Percentiles rank a stretch among this genome's conserved stretches.
Evolutionary conservation across 2,113 vertebrate genomes (phyloP).

Genomic region (Ibidorhyncha struthersii): DNA sequence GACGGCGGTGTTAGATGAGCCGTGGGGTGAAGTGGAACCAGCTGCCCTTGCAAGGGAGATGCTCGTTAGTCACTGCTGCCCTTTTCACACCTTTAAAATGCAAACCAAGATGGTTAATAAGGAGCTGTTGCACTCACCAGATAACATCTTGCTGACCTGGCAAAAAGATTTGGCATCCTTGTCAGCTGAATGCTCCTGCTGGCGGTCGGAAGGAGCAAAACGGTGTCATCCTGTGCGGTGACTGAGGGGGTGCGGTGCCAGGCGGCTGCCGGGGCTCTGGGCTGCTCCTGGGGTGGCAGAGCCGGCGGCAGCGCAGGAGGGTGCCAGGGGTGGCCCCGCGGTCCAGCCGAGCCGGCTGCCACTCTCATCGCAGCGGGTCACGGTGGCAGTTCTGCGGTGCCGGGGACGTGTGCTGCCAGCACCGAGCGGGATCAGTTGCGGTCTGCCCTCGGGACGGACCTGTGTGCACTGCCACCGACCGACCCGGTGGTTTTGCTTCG

Average conservation of each 20-base stretch:
- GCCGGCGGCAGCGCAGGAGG: neutral
- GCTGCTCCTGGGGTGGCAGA: neutral
- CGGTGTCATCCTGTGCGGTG: accelerated
- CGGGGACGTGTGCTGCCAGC: neutral
- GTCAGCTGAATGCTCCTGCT: neutral
- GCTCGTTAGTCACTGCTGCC: neutral
- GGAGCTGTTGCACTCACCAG: neutral
- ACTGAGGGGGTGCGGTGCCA: neutral
- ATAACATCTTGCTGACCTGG: neutral
- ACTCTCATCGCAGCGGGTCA: neutral
- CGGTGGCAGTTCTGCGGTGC: accelerated
- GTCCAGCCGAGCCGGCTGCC: neutral
- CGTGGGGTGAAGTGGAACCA: neutral
- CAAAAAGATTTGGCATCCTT: neutral
- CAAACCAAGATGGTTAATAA: neutral
- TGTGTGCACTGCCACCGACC: neutral
- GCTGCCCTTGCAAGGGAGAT: neutral
- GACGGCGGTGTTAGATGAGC: neutral
- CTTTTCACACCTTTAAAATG: neutral
- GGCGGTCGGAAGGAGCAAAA: neutral
- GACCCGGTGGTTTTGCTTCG: accelerated
- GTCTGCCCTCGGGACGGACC: neutral
- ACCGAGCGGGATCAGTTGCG: neutral
- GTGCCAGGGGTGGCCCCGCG: neutral
- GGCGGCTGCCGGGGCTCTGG: neutral